A percentile compares a stretch with the other conserved stretches of the same genome.
phyloP scores from a whole-genome alignment of 2,888 invertebrate species.

The Cheilosia vernalis region DNA sequence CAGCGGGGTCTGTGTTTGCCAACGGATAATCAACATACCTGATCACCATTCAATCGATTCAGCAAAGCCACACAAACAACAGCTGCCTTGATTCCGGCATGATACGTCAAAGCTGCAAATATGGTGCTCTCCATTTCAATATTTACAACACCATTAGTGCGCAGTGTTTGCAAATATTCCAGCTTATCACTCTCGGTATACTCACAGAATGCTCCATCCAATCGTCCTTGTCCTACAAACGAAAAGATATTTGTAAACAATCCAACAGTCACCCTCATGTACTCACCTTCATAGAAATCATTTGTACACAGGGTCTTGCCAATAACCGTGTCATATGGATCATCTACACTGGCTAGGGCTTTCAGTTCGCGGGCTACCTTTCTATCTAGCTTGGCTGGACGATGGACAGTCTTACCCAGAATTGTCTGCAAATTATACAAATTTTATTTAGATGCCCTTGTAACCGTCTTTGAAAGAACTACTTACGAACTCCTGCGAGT shows the following conservation, averaged over 20 bases:
- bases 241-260: not conserved
- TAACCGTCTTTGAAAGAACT: not conserved
- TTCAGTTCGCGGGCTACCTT: conserved; percentile 91
- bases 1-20: too few species aligned
- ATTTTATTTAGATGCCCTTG: not conserved
- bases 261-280: too few species aligned
- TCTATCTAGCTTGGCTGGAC: conserved; percentile 93
- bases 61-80: conserved; percentile 96
- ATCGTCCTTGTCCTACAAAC: conserved; percentile 92
- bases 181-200: conserved; percentile 95
- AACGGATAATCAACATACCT: conserved; percentile 85
- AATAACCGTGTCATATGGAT: conserved; percentile 93
- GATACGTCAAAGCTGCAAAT: conserved; percentile 96
- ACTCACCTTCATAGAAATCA: conserved; percentile 97
- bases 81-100: conserved; percentile 96
- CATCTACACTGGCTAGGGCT: conserved; percentile 88
- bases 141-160: conserved; percentile 93
- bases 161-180: conserved; percentile 91
- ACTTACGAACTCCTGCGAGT: conserved; percentile 92
- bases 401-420: conserved; percentile 91
- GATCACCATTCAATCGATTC: conserved; percentile 96
- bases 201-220: conserved; percentile 98
- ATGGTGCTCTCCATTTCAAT: conserved; percentile 99
- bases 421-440: conserved; percentile 86
- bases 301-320: conserved; percentile 98